A percentile compares a stretch with the other conserved stretches of the same genome.
These are phyloP conservation scores for Dromius quadrimaculatus DNA, from an alignment of 2,888 invertebrate species.

Conservation along the genomic window DNA sequence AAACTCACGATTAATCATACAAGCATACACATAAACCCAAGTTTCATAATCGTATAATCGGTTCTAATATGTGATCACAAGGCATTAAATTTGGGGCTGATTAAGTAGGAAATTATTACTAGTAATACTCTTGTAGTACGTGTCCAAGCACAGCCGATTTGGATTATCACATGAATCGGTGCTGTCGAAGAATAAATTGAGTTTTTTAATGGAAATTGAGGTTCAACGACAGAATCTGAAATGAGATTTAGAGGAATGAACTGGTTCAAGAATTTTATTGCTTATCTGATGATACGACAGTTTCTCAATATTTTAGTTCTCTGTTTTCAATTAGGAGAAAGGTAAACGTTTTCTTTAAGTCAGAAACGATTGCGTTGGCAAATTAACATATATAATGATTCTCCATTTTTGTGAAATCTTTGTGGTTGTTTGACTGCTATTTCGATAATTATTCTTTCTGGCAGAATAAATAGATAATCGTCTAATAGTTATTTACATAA, in stretches of 20 bases:
- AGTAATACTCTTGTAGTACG: constrained; percentile 16
- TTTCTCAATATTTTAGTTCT: neutral
- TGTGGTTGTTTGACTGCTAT: constrained; percentile 8
- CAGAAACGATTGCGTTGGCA: neutral
- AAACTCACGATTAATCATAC: too few species aligned
- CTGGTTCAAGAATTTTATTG: constrained; percentile 15
- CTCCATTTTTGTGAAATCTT: neutral
- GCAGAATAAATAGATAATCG: too few species aligned
- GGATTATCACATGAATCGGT: constrained; percentile 16
- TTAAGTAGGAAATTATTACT: neutral
- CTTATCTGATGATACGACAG: neutral
- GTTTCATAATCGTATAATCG: neutral
- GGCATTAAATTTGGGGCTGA: neutral
- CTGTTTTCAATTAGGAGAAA: neutral
- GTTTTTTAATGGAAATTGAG: constrained; percentile 32
- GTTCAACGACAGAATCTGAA: constrained; percentile 10
- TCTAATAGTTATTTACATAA: too few species aligned
- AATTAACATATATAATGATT: constrained; percentile 4
- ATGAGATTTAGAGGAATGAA: constrained; percentile 23
- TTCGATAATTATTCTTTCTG: too few species aligned
- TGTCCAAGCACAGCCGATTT: constrained; percentile 18
- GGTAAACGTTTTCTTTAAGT: neutral
- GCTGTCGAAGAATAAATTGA: constrained; percentile 30
- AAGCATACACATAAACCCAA: too few species aligned
- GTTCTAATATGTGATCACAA: neutral